Evolutionary conservation across 2,797 vertebrate species (phyloP).

Genomic region (Fistularia commersonii): DNA sequence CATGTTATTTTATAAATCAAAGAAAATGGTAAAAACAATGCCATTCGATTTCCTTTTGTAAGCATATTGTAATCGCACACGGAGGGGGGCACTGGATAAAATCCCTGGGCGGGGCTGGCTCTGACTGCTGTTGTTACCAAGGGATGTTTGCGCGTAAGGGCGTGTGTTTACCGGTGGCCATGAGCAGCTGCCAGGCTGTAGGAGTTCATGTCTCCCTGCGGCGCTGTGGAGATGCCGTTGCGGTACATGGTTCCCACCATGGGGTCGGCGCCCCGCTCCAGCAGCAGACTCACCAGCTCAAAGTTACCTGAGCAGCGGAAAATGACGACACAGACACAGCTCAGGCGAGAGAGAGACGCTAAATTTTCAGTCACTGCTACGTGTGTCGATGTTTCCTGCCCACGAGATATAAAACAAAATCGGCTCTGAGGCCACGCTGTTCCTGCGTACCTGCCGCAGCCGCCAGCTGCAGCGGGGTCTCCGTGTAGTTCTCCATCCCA

Average conservation of each 20-base stretch:
- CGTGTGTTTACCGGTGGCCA: constrained; percentile 88
- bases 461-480: constrained; percentile 94
- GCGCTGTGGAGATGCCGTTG: constrained; percentile 92
- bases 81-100: no score
- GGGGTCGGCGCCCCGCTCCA: constrained; percentile 93
- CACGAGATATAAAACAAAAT: not conserved
- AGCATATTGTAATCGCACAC: no score
- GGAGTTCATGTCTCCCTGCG: constrained; percentile 97
- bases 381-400: no score
- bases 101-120: no score
- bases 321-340: not conserved
- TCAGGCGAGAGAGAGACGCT: constrained; percentile 2
- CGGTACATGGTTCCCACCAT: constrained; percentile 96
- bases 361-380: not conserved
- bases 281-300: constrained; percentile 93
- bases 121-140: no score
- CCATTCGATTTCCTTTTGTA: no score
- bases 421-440: no score
- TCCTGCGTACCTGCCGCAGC: constrained; percentile 86
- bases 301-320: constrained; percentile 84
- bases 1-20: no score
- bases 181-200: constrained; percentile 98
- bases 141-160: constrained; percentile 6
- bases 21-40: no score
- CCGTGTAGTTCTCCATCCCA: constrained; percentile 95